Evolutionary conservation across 2,888 invertebrate species (phyloP).

Genomic region (Chalcosyrphus nemorum): DNA sequence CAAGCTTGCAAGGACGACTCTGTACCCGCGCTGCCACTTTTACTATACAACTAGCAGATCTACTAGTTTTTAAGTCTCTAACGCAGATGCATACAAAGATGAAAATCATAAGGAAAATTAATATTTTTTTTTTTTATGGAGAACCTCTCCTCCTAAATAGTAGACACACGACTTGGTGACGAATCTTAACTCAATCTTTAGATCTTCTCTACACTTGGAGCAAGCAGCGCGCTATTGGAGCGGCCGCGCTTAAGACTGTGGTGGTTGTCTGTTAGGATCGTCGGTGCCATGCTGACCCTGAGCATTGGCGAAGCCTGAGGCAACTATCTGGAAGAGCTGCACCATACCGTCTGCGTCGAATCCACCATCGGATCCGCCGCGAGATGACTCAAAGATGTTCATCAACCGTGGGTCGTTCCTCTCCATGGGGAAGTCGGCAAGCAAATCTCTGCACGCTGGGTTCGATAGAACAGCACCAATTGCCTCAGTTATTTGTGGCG

Average conservation of each 20-base stretch:
- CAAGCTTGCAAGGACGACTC: too few relatives aligned
- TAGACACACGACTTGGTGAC: conserved; percentile 22
- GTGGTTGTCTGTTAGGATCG: conserved; percentile 72
- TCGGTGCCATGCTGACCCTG: conserved; percentile 45
- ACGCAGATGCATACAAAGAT: conserved; percentile 30
- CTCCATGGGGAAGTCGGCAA: conserved; percentile 19
- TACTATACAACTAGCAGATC: too few relatives aligned
- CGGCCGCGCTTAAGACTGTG: conserved; percentile 72
- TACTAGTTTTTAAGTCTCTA: too few relatives aligned
- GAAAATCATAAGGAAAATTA: conserved; percentile 35
- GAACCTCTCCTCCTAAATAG: conserved; percentile 19
- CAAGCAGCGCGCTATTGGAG: not conserved
- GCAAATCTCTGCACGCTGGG: conserved; percentile 74
- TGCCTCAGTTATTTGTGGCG: conserved; percentile 77
- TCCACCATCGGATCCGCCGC: conserved; percentile 13
- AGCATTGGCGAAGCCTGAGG: conserved; percentile 75
- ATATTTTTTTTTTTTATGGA: conserved; percentile 21
- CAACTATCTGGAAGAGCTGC: conserved; percentile 78
- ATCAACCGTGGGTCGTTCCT: conserved; percentile 45
- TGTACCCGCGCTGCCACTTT: too few relatives aligned
- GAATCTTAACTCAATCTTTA: conserved; percentile 13
- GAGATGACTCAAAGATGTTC: conserved; percentile 39
- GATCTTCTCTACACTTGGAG: conserved; percentile 15
- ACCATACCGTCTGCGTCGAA: conserved; percentile 76
- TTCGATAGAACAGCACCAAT: conserved; percentile 78